phyloP scores from a whole-genome alignment of 2,797 vertebrate genomes.

The Echiichthys vipera region DNA sequence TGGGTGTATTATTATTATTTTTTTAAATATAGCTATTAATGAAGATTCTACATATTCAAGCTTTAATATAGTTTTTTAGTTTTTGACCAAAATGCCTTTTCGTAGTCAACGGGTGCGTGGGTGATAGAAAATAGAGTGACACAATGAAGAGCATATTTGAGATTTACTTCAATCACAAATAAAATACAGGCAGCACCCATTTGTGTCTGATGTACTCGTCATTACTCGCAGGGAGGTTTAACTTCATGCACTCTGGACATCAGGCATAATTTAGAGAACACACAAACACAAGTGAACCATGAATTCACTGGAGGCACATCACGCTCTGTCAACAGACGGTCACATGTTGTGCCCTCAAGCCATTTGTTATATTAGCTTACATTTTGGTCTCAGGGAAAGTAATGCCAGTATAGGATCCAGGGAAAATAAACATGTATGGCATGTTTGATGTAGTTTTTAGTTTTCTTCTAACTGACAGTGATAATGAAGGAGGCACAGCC shows the following conservation, averaged over 20 bases:
- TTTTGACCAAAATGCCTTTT: no score
- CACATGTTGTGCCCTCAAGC: constrained; percentile 36
- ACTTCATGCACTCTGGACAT: constrained; percentile 8
- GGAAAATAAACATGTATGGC: neutral
- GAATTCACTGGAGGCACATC: constrained; percentile 30
- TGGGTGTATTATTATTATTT: no score
- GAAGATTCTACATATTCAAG: no score
- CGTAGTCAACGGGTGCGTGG: neutral
- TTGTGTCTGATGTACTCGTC: neutral
- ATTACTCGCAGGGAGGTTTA: neutral
- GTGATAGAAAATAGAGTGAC: neutral
- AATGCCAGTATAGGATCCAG: neutral
- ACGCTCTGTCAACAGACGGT: constrained; percentile 49
- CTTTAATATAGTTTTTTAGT: no score
- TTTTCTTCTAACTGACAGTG: neutral
- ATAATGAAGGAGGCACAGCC: neutral
- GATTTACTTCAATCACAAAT: neutral
- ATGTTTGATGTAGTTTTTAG: no score
- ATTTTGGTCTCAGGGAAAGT: neutral
- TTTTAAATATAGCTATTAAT: no score
- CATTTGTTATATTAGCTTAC: neutral
- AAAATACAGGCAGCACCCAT: rapidly evolving
- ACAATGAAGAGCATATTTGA: neutral
- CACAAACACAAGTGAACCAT: constrained; percentile 54
- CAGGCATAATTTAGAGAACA: constrained; percentile 39